phyloP scores from a whole-genome alignment of 2,797 vertebrate species.

The Poeciliopsis infans region DNA sequence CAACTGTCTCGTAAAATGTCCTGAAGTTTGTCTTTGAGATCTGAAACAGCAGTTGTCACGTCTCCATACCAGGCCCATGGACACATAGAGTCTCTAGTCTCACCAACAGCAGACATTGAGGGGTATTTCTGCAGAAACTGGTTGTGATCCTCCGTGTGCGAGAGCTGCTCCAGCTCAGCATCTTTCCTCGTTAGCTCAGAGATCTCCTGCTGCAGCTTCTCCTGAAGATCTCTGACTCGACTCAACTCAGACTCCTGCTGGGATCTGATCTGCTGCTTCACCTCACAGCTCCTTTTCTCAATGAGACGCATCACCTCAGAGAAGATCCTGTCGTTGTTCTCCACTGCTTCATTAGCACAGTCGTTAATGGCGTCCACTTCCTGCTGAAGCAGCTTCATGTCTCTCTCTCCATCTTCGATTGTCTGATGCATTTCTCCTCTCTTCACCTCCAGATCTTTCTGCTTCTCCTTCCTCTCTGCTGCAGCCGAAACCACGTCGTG shows the following conservation, averaged over 20 bases:
- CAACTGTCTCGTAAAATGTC: neutral
- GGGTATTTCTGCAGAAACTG: slow-evolving; percentile 2
- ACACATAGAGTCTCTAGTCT: neutral
- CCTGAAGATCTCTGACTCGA: slow-evolving; percentile 4
- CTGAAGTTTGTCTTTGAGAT: neutral
- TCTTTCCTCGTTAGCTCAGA: neutral
- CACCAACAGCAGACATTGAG: neutral
- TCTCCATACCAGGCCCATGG: neutral
- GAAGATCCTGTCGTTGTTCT: neutral
- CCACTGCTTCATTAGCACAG: neutral
- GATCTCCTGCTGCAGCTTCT: slow-evolving; percentile 9
- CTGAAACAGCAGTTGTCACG: slow-evolving; percentile 1
- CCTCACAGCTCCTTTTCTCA: neutral
- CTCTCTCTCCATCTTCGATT: slow-evolving; percentile 2
- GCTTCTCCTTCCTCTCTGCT: slow-evolving; percentile 5
- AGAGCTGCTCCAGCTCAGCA: slow-evolving; percentile 5
- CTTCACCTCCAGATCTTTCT: slow-evolving; percentile 5
- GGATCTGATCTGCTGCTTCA: slow-evolving; percentile 7
- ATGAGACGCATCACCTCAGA: neutral
- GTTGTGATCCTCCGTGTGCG: slow-evolving; percentile 3
- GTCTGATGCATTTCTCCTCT: neutral
- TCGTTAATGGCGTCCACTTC: neutral
- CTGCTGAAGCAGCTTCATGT: slow-evolving; percentile 1
- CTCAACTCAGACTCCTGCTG: neutral
- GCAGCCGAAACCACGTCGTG: neutral